Evolutionary conservation across 92 coral and sea anemone species (phyloP), one percentile per base, ranked within the genome.

Genomic region (Parazoanthus atlanticus): DNA sequence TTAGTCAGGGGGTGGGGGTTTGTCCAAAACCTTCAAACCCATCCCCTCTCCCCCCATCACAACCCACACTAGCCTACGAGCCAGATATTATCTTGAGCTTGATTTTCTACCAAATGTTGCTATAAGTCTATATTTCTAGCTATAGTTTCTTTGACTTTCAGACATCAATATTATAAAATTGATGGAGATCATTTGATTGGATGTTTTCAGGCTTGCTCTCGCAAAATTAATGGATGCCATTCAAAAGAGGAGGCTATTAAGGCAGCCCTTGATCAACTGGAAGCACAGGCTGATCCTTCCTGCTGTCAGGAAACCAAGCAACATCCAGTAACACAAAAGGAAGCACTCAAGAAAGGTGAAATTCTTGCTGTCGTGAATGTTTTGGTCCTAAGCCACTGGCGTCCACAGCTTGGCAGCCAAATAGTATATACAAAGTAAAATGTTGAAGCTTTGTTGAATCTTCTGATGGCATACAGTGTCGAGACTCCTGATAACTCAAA

Each of bases 221-320:
- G 92, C 61, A 91, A 83, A 75, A 93, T 93, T 29, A 93, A 90
- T 78, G 90, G 89, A 30, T 87, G 91, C n/a, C 95, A 93, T 71
- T 85, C 98, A 28, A 93, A 86, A 80, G 99, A 97, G 76, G 98
- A 97, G 56, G 90, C 92, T 67, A 79, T 94, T 25, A 97, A 97
- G 91, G 76, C 82, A 41, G 88, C 85, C 12, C 93, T 97, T 31
- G 98, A 95, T 85, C 33, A 91, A 23, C 85, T 88, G 61, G 80
- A 82, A 79, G 78, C 72, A 15, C 89, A 88, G 72, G 85, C 74
- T 56, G 90, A 89, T 25, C 94, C 80, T 70, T 84, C 54, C 2
- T 64, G 89, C 31, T 76, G 23, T 43, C 91, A 66, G 28, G 93
- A 87, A 28, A 88, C 58, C 56, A 94, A 86, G 28, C 92, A 70